phyloP scores from a whole-genome alignment of 2,113 vertebrate species.

The Lycaon pictus region DNA sequence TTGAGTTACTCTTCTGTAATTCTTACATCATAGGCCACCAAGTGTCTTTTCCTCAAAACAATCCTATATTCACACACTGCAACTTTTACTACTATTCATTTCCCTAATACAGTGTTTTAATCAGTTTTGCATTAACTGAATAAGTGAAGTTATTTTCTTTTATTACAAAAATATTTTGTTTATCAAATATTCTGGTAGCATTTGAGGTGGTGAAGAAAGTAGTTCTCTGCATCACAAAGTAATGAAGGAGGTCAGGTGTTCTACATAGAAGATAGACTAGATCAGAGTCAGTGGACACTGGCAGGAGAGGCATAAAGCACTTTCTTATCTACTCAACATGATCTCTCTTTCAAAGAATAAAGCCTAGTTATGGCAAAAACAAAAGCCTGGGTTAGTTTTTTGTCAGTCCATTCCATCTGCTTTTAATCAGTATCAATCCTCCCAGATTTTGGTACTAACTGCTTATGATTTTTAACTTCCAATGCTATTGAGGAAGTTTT shows the following conservation, averaged over 20 bases:
- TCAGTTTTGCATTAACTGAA: neutral
- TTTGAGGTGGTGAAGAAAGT: neutral
- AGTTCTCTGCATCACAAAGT: neutral
- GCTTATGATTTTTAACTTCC: conserved; percentile 38
- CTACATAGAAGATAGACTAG: neutral
- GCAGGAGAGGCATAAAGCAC: neutral
- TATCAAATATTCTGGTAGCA: neutral
- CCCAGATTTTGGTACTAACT: conserved; percentile 63
- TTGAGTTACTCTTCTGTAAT: neutral
- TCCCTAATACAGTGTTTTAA: neutral
- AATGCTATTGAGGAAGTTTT: neutral
- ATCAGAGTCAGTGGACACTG: neutral
- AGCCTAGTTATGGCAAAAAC: neutral
- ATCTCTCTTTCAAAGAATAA: neutral
- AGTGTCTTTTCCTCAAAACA: neutral
- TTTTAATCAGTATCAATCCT: conserved; percentile 67
- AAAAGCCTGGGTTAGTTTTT: conserved; percentile 32
- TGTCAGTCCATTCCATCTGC: conserved; percentile 61
- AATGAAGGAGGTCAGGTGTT: neutral
- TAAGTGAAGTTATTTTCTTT: neutral
- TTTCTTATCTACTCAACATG: neutral
- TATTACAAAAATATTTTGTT: neutral
- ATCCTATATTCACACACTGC: too few relatives aligned
- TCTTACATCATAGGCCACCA: neutral
- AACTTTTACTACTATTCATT: neutral